Conservation (phyloP, 1,140 invertebrate species). For the Tetramorium parvispinum region DNA sequence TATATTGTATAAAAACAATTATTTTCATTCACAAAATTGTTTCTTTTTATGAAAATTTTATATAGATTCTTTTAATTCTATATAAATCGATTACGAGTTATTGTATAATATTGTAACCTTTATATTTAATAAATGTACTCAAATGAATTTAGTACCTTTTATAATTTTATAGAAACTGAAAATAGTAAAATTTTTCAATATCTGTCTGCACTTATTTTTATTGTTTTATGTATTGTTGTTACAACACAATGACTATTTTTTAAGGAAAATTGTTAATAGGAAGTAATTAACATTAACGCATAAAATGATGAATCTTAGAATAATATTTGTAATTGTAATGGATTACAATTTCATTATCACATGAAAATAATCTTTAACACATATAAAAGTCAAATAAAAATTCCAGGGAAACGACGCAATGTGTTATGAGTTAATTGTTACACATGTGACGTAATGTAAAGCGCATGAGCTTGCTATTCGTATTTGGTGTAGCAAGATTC, state of each 20-base stretch:
- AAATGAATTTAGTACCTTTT: not conserved
- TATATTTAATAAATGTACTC: not conserved
- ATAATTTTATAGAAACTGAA: not conserved
- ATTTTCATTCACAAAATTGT: not conserved
- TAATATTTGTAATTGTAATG: constrained; percentile 20
- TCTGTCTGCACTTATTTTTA: not conserved
- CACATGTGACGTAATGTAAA: constrained; percentile 43
- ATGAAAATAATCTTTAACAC: not conserved
- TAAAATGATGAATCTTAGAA: not conserved
- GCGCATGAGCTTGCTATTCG: not conserved
- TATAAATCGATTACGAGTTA: not conserved
- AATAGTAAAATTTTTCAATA: not conserved
- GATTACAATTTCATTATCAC: constrained; percentile 38
- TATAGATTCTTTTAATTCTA: not conserved
- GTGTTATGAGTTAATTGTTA: constrained; percentile 40
- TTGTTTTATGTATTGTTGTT: not conserved
- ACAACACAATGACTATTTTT: not conserved
- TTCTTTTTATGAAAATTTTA: not conserved
- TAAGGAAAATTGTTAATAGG: not conserved
- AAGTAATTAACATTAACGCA: constrained; percentile 7
- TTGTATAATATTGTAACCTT: not conserved
- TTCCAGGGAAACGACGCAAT: constrained; percentile 1
- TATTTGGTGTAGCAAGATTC: not conserved
- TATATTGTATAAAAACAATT: not conserved
- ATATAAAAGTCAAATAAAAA: constrained; percentile 1